Percentiles rank a stretch among this genome's conserved stretches.
These are phyloP conservation scores for Chrysodeixis includens DNA, from an alignment of 2,888 invertebrate genomes.

Conservation along the genomic window DNA sequence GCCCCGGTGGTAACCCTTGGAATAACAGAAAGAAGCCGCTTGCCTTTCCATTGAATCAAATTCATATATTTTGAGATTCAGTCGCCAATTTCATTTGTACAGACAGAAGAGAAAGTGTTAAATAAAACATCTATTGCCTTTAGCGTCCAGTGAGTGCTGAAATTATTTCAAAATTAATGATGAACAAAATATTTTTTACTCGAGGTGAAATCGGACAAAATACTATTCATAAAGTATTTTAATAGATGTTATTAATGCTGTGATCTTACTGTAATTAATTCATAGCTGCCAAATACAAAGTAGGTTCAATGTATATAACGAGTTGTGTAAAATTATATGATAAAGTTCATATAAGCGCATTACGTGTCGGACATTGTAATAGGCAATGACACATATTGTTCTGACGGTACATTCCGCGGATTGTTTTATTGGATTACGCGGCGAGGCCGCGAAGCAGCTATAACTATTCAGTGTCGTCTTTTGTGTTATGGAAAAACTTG, in stretches of 20 bases:
- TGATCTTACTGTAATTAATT: not conserved
- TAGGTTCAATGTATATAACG: not conserved
- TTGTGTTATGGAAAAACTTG: conserved; percentile 90
- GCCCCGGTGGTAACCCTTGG: conserved; percentile 87
- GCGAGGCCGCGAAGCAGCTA: conserved; percentile 88
- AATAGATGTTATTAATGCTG: not conserved
- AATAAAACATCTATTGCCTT: conserved; percentile 25
- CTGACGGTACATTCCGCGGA: conserved; percentile 86
- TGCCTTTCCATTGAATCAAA: conserved; percentile 89
- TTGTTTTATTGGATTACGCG: conserved; percentile 90
- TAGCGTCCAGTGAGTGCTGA: not conserved
- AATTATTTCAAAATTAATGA: too few relatives aligned
- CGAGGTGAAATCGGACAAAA: too few relatives aligned
- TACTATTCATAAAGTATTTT: not conserved
- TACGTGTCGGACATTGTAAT: conserved; percentile 50
- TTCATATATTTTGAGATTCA: conserved; percentile 90
- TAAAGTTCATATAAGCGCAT: conserved; percentile 14
- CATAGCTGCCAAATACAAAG: not conserved
- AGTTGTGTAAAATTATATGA: conserved; percentile 6
- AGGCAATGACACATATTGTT: conserved; percentile 61
- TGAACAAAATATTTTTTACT: too few relatives aligned
- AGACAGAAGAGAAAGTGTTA: conserved; percentile 68
- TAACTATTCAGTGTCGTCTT: conserved; percentile 90
- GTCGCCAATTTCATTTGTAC: conserved; percentile 88
- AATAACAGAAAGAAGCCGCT: conserved; percentile 88